Evolutionary conservation across 2,888 invertebrate species (phyloP).

Genomic region (Rhopalosiphum nymphaeae): DNA sequence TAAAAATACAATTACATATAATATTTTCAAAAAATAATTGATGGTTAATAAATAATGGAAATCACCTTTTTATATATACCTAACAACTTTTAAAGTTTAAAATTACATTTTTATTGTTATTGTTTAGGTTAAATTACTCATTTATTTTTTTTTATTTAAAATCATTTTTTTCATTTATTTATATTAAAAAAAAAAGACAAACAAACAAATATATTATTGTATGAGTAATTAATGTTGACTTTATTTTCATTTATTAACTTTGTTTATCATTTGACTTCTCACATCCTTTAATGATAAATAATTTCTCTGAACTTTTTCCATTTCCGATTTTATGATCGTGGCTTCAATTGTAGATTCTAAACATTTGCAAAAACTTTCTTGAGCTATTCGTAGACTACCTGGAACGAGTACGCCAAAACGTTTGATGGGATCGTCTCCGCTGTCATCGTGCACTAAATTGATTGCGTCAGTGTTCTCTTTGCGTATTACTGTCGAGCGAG

Average conservation of each 20-base stretch:
- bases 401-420: slow-evolving; percentile 93
- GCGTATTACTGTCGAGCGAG: slow-evolving; percentile 9
- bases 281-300: slow-evolving; percentile 67
- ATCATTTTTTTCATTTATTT: slow-evolving; percentile 33
- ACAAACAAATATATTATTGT: not conserved
- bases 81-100: not conserved
- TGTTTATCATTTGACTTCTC: not conserved
- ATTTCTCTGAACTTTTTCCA: slow-evolving; percentile 71
- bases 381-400: slow-evolving; percentile 81
- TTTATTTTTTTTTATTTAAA: slow-evolving; percentile 18
- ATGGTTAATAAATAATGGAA: not conserved
- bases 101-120: slow-evolving; percentile 12
- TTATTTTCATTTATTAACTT: not conserved
- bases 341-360: slow-evolving; percentile 78
- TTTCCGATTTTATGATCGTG: slow-evolving; percentile 78
- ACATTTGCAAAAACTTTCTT: slow-evolving; percentile 80
- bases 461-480: slow-evolving; percentile 23
- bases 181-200: not conserved
- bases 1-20: not conserved
- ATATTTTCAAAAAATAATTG: slow-evolving; percentile 7
- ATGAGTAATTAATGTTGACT: slow-evolving; percentile 8
- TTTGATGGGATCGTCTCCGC: slow-evolving; percentile 77
- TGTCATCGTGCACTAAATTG: not conserved
- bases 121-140: not conserved
- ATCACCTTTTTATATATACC: not conserved